Evolutionary conservation across 2,888 invertebrate genomes (phyloP).

Genomic region (Pristionchus entomophagus): DNA sequence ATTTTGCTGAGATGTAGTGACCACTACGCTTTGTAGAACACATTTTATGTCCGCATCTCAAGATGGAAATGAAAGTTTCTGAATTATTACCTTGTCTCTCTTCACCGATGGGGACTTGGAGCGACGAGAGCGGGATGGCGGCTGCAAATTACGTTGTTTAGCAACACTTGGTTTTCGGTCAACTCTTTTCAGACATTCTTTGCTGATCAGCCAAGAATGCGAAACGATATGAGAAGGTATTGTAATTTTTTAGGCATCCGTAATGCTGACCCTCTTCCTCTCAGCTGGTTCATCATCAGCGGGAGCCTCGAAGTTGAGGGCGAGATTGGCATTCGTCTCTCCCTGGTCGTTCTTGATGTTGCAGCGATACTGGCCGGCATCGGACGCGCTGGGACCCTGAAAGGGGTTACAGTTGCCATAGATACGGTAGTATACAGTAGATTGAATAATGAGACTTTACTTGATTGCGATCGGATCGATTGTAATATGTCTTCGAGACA

Average conservation of each 20-base stretch:
- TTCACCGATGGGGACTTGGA: constrained; percentile 46
- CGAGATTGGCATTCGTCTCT: constrained; percentile 95
- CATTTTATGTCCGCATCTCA: not conserved
- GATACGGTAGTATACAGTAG: not conserved
- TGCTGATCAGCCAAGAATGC: no score
- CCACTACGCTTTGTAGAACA: not conserved
- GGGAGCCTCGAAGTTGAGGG: constrained; percentile 89
- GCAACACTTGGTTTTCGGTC: no score
- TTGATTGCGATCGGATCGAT: not conserved
- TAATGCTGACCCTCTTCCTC: constrained; percentile 38
- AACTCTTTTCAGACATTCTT: not conserved
- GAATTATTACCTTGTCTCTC: constrained; percentile 11
- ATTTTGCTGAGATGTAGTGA: no score
- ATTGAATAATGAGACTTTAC: not conserved
- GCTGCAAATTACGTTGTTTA: constrained; percentile 6
- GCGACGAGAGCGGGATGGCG: constrained; percentile 42
- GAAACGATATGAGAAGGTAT: no score
- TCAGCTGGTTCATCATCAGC: constrained; percentile 30
- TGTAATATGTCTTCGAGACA: no score
- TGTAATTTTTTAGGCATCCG: no score
- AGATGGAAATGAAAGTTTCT: not conserved
- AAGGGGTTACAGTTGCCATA: no score
- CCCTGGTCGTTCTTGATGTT: constrained; percentile 96
- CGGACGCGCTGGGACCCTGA: constrained; percentile 92
- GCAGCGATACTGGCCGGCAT: constrained; percentile 97